These are phyloP conservation scores for Acromyrmex heyeri DNA, from an alignment of 1,140 invertebrate species.

Conservation along the genomic window DNA sequence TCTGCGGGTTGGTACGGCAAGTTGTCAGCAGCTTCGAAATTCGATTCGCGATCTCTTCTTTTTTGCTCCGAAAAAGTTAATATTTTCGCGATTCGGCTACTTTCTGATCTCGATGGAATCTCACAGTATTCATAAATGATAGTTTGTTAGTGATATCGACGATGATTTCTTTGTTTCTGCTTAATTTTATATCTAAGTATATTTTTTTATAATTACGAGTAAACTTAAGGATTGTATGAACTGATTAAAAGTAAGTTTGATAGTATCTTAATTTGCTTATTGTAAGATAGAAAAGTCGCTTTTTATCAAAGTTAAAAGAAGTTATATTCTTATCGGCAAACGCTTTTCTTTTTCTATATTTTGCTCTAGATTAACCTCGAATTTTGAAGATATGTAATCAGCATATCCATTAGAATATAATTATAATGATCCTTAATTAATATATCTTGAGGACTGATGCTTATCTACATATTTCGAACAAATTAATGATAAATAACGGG, in stretches of 20 bases:
- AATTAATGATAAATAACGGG: too few species aligned
- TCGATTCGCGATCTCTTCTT: constrained; percentile 31
- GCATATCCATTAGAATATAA: neutral
- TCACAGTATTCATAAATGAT: neutral
- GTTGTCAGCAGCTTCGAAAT: constrained; percentile 32
- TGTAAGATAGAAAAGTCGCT: neutral
- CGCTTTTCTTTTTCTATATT: neutral
- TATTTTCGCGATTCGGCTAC: neutral
- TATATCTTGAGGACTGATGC: neutral
- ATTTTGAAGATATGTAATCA: neutral
- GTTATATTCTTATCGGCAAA: constrained; percentile 33
- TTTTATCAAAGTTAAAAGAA: neutral
- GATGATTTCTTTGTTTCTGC: neutral
- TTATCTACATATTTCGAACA: too few species aligned
- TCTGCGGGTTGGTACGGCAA: constrained; percentile 77
- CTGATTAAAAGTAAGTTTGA: neutral
- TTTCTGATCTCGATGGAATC: neutral
- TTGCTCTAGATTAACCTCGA: neutral
- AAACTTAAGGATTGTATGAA: neutral
- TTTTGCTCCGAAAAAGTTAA: constrained; percentile 9
- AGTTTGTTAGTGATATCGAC: neutral
- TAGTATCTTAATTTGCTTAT: neutral
- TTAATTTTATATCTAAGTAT: neutral
- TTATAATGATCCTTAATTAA: neutral
- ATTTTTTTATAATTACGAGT: neutral